A percentile compares a stretch with the other conserved stretches of the same genome.
Conservation (phyloP, 2,797 vertebrate species). For the Smutsia temminckii region DNA sequence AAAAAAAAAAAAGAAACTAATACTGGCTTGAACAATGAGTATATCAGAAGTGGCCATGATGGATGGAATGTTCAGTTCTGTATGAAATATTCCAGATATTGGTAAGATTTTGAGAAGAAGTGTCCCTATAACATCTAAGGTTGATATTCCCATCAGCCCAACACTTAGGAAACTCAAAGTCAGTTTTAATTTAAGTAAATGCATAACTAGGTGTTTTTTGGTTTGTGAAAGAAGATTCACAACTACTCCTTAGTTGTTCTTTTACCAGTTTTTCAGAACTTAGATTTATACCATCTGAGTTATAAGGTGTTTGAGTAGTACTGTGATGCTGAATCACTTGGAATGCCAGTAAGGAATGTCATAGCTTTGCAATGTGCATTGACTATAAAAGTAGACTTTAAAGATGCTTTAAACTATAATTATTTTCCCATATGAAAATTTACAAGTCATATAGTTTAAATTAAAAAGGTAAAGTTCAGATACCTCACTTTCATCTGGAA, state of each 20-base stretch:
- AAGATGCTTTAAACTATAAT: neutral
- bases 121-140: neutral
- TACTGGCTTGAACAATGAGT: neutral
- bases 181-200: neutral
- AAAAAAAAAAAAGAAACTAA: neutral
- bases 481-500: neutral
- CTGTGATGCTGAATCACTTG: neutral
- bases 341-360: neutral
- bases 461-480: neutral
- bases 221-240: neutral
- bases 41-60: neutral
- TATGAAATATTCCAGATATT: neutral
- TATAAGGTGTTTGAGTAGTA: neutral
- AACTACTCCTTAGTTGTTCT: neutral
- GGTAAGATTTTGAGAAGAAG: neutral
- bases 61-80: neutral
- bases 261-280: neutral
- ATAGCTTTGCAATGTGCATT: neutral
- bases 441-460: neutral
- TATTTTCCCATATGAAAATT: conserved; percentile 18
- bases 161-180: neutral
- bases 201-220: neutral
- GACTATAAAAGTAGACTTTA: neutral
- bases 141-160: neutral
- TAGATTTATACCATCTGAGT: neutral